Percentiles rank a stretch among this genome's conserved stretches.
These are phyloP conservation scores for Drosophila insularis DNA, from an alignment of 1,140 invertebrate species.

Conservation along the genomic window DNA sequence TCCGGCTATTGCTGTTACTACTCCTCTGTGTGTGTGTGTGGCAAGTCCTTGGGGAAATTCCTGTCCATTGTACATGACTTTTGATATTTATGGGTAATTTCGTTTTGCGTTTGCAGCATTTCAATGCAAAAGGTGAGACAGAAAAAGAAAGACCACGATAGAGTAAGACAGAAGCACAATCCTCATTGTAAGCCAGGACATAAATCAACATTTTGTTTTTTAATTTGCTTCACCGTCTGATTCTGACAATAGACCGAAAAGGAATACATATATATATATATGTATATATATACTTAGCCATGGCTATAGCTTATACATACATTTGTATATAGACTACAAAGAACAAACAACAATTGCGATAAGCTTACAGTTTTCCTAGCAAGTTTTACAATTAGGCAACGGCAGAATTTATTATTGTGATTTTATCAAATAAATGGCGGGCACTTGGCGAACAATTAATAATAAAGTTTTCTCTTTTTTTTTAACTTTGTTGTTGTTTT, in stretches of 20 bases:
- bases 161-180: background rate
- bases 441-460: slow-evolving; percentile 79
- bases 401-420: slow-evolving; percentile 70
- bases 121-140: slow-evolving; percentile 53
- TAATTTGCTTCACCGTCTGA: slow-evolving; percentile 70
- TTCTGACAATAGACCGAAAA: slow-evolving; percentile 67
- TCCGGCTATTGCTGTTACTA: slow-evolving; percentile 18
- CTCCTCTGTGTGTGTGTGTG: slow-evolving; percentile 21
- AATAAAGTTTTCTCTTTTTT: slow-evolving; percentile 63
- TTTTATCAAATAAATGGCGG: slow-evolving; percentile 76
- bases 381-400: slow-evolving; percentile 76
- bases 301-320: background rate
- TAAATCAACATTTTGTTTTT: slow-evolving; percentile 81
- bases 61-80: slow-evolving; percentile 80
- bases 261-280: background rate
- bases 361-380: slow-evolving; percentile 55
- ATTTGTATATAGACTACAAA: slow-evolving; percentile 33
- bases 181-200: slow-evolving; percentile 37
- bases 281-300: slow-evolving; percentile 17
- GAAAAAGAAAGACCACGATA: background rate
- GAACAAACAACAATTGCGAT: slow-evolving; percentile 28
- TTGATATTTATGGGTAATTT: slow-evolving; percentile 81
- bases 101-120: slow-evolving; percentile 74
- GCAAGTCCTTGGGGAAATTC: slow-evolving; percentile 70
- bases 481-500: slow-evolving; percentile 23